phyloP scores from a whole-genome alignment of 2,113 vertebrate genomes.

The Archilochus colubris region DNA sequence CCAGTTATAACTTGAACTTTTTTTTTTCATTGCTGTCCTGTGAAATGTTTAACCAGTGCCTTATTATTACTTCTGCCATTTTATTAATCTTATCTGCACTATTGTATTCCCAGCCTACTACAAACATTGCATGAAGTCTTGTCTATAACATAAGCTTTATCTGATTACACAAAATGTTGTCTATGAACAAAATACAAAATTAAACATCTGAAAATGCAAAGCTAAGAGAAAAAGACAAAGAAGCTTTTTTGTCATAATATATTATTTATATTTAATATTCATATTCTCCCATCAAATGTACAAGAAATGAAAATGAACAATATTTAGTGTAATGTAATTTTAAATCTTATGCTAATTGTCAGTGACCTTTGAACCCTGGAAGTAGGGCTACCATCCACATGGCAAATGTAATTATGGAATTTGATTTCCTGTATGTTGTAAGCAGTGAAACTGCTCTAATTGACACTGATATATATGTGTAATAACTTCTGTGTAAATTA shows the following conservation, averaged over 20 bases:
- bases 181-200: background rate
- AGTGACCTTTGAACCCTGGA: constrained; percentile 53
- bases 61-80: background rate
- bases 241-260: background rate
- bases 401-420: constrained; percentile 68
- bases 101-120: background rate
- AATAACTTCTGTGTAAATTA: constrained; percentile 73
- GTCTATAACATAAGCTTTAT: background rate
- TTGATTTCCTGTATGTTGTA: constrained; percentile 71
- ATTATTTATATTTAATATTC: background rate
- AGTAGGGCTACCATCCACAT: background rate
- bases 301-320: background rate
- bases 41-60: background rate
- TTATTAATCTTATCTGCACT: background rate
- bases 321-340: constrained; percentile 47
- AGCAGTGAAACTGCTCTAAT: constrained; percentile 67
- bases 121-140: background rate
- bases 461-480: constrained; percentile 77
- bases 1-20: background rate
- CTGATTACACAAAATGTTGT: background rate
- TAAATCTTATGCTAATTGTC: constrained; percentile 48
- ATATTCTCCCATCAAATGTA: constrained; percentile 13
- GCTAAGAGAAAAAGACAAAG: background rate
- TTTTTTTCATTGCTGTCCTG: background rate
- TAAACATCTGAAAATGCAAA: background rate